A percentile compares a stretch with the other conserved stretches of the same genome.
These are phyloP conservation scores for Astyanax mexicanus DNA, from an alignment of 2,797 vertebrate genomes.

Conservation along the genomic window DNA sequence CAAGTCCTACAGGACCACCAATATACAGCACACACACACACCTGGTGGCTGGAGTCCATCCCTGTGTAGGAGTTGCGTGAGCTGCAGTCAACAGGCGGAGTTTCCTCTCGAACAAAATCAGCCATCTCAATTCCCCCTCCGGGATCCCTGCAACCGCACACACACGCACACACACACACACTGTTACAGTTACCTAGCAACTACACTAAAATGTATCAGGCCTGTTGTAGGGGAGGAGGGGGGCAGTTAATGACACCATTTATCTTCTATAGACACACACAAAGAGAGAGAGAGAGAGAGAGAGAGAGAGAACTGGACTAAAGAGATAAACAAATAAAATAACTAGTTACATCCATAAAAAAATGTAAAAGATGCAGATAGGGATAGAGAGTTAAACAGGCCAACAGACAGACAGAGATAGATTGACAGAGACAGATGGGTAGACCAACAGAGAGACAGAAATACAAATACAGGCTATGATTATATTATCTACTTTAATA, in stretches of 20 bases:
- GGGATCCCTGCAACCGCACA: constrained; percentile 84
- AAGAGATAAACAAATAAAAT: too few relatives aligned
- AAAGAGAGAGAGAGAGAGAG: not conserved
- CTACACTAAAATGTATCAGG: constrained; percentile 42
- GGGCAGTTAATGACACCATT: constrained; percentile 41
- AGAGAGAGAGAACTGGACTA: too few relatives aligned
- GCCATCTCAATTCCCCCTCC: constrained; percentile 99
- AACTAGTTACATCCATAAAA: too few relatives aligned
- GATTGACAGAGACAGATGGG: too few relatives aligned
- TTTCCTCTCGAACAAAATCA: constrained; percentile 94
- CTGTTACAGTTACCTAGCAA: constrained; percentile 50
- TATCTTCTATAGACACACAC: constrained; percentile 14
- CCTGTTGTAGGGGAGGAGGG: not conserved
- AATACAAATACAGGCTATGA: too few relatives aligned
- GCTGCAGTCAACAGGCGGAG: constrained; percentile 97
- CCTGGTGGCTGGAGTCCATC: constrained; percentile 91
- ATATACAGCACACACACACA: too few relatives aligned
- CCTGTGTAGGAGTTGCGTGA: constrained; percentile 97
- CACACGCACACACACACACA: constrained; percentile 25
- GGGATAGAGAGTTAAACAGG: too few relatives aligned
- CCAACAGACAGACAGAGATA: not conserved
- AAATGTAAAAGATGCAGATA: too few relatives aligned
- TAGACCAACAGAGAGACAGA: not conserved
- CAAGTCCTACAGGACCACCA: too few relatives aligned
- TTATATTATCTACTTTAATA: too few relatives aligned